Conservation (phyloP, 2,888 invertebrate species). For the Liodrosophila aerea region DNA sequence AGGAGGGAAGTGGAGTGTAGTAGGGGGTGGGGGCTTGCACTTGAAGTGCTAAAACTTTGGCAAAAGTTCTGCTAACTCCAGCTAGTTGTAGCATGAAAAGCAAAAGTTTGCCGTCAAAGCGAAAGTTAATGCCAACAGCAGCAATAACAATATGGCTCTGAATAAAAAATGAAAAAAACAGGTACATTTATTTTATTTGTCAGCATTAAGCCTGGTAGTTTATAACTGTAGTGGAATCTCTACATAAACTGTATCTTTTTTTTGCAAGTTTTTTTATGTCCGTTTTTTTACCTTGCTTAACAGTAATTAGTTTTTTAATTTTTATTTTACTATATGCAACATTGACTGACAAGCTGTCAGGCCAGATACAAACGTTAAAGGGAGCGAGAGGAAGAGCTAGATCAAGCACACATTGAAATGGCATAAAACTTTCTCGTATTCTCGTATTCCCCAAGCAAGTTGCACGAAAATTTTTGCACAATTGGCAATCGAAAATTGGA, state of each 20-base stretch:
- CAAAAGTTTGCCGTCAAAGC: slow-evolving; percentile 72
- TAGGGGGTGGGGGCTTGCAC: slow-evolving; percentile 47
- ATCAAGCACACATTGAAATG: slow-evolving; percentile 51
- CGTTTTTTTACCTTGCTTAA: slow-evolving; percentile 19
- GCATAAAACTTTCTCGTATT: slow-evolving; percentile 62
- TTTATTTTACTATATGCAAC: slow-evolving; percentile 27
- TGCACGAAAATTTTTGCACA: slow-evolving; percentile 68
- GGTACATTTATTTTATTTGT: slow-evolving; percentile 28
- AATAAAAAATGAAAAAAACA: slow-evolving; percentile 19
- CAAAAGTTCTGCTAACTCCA: slow-evolving; percentile 48
- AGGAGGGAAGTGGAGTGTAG: slow-evolving; percentile 4
- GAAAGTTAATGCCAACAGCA: slow-evolving; percentile 58
- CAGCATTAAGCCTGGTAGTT: slow-evolving; percentile 35
- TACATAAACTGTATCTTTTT: slow-evolving; percentile 14
- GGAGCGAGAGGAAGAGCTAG: slow-evolving; percentile 1
- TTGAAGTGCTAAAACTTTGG: slow-evolving; percentile 72
- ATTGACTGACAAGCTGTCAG: slow-evolving; percentile 35
- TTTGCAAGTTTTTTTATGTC: slow-evolving; percentile 2
- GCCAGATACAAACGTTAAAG: slow-evolving; percentile 7
- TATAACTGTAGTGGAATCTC: slow-evolving; percentile 6
- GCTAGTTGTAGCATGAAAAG: slow-evolving; percentile 68
- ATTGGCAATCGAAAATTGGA: slow-evolving; percentile 77
- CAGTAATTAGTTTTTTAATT: slow-evolving; percentile 48
- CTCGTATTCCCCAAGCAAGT: slow-evolving; percentile 69
- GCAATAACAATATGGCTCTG: slow-evolving; percentile 17